Evolutionary conservation across 2,888 invertebrate genomes (phyloP).

Genomic region (Stenoptilia bipunctidactyla): DNA sequence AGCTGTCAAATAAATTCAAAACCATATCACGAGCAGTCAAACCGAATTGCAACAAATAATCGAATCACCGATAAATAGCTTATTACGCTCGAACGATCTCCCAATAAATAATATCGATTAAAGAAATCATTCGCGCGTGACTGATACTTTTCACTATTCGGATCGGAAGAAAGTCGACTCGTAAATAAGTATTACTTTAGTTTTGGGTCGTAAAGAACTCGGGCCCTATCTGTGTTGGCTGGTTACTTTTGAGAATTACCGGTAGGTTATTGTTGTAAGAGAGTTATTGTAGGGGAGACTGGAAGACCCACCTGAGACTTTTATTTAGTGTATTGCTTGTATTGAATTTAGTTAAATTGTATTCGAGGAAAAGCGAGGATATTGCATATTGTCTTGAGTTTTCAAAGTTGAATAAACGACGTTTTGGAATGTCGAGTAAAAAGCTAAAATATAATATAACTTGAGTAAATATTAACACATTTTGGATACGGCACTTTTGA

Average conservation of each 20-base stretch:
- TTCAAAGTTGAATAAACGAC: too few species aligned
- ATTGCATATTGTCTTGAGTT: too few species aligned
- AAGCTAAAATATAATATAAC: too few species aligned
- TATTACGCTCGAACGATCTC: constrained; percentile 14
- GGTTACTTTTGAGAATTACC: constrained; percentile 3
- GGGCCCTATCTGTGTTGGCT: constrained; percentile 29
- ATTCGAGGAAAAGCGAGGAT: too few species aligned
- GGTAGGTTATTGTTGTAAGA: too few species aligned
- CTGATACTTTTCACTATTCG: constrained; percentile 11
- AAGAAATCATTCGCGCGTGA: constrained; percentile 26
- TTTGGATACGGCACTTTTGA: too few species aligned
- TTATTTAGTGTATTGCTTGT: too few species aligned
- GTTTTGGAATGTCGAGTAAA: too few species aligned
- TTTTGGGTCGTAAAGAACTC: constrained; percentile 55
- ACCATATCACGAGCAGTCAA: constrained; percentile 15
- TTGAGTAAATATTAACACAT: too few species aligned
- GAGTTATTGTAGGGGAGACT: too few species aligned
- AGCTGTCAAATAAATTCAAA: constrained; percentile 11
- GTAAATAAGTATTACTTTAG: constrained; percentile 35
- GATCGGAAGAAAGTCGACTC: constrained; percentile 21
- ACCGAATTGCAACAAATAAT: constrained; percentile 2
- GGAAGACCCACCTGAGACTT: too few species aligned
- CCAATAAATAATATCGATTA: constrained; percentile 17
- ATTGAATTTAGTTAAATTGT: too few species aligned
- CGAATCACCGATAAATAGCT: constrained; percentile 21